Percentiles rank a stretch among this genome's conserved stretches.
Conservation (phyloP, 2,888 invertebrate genomes). For the Drosophila stalkeri region DNA sequence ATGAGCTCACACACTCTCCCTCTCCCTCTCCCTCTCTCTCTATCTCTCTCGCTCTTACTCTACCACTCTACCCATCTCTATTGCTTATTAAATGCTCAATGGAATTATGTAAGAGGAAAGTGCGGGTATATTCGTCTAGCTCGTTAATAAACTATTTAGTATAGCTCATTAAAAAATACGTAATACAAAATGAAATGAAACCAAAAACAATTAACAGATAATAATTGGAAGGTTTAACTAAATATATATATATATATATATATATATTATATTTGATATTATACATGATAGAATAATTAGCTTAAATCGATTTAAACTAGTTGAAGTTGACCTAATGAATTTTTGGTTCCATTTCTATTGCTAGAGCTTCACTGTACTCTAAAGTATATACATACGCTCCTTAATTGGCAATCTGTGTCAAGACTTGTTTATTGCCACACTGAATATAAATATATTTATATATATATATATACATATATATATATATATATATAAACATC, state of each 20-base stretch:
- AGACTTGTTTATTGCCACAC: slow-evolving; percentile 18
- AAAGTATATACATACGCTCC: background rate
- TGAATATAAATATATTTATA: slow-evolving; percentile 23
- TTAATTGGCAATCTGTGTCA: slow-evolving; percentile 17
- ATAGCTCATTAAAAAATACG: background rate
- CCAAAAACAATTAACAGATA: background rate
- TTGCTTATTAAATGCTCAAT: background rate
- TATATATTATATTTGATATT: background rate
- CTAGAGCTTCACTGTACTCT: background rate
- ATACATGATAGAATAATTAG: background rate
- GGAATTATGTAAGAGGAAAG: slow-evolving; percentile 5
- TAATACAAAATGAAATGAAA: background rate
- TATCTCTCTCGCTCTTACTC: no score
- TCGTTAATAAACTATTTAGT: background rate
- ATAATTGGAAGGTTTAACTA: background rate
- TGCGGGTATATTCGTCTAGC: background rate
- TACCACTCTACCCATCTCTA: no score
- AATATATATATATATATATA: background rate
- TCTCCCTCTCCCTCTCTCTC: background rate
- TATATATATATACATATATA: slow-evolving; percentile 14
- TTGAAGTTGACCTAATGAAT: background rate
- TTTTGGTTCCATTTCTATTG: background rate
- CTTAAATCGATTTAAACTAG: background rate
- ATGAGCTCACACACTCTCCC: background rate
- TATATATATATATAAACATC: slow-evolving; percentile 10